These are phyloP conservation scores for Vanessa cardui DNA, from an alignment of 2,888 invertebrate species.

Conservation along the genomic window DNA sequence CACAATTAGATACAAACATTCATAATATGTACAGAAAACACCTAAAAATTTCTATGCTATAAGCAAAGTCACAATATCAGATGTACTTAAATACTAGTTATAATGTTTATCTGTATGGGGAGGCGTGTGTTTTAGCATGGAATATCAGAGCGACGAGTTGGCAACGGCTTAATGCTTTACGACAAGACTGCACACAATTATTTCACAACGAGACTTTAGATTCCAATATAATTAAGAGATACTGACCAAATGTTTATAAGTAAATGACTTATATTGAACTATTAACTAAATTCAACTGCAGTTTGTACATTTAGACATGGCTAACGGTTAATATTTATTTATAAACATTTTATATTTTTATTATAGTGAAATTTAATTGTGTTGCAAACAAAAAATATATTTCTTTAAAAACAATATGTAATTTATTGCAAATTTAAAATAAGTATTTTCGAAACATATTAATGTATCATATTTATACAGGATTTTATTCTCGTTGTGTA, in stretches of 20 bases:
- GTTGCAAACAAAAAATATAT: not conserved
- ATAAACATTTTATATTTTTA: not conserved
- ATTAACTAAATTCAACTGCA: slow-evolving; percentile 2
- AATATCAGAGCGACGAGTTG: slow-evolving; percentile 47
- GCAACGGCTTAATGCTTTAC: slow-evolving; percentile 53
- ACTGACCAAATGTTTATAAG: slow-evolving; percentile 17
- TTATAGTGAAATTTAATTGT: not conserved
- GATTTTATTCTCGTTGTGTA: slow-evolving; percentile 60
- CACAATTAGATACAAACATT: slow-evolving; percentile 16
- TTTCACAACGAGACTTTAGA: slow-evolving; percentile 33
- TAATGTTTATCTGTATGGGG: not conserved
- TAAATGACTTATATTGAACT: not conserved
- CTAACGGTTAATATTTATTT: not conserved
- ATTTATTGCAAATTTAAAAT: slow-evolving; percentile 28
- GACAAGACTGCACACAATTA: slow-evolving; percentile 23
- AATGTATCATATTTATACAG: slow-evolving; percentile 48
- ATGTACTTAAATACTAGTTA: slow-evolving; percentile 10
- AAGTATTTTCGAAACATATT: slow-evolving; percentile 29
- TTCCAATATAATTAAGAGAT: slow-evolving; percentile 33
- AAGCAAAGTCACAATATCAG: slow-evolving; percentile 18
- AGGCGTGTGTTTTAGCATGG: not conserved
- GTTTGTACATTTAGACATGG: not conserved
- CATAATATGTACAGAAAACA: slow-evolving; percentile 26
- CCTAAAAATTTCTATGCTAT: slow-evolving; percentile 19
- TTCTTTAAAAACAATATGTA: slow-evolving; percentile 10